A percentile compares a stretch with the other conserved stretches of the same genome.
These are phyloP conservation scores for Oligia fasciuncula DNA, from an alignment of 2,888 invertebrate genomes.

Conservation along the genomic window DNA sequence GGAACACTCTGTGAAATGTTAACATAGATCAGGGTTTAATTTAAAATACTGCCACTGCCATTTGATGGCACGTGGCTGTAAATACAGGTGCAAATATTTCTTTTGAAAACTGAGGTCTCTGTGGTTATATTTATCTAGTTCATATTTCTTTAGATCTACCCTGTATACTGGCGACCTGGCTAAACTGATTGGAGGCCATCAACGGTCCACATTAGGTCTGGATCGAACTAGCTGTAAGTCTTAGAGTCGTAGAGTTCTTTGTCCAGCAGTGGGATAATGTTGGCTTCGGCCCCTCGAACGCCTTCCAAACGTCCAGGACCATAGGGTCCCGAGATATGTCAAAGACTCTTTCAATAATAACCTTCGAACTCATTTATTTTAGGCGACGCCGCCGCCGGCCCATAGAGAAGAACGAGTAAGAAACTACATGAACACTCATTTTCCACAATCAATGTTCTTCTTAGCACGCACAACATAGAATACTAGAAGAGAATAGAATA, in stretches of 20 bases:
- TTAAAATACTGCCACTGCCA: slow-evolving; percentile 5
- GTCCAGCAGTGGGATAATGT: background rate
- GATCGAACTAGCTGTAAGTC: background rate
- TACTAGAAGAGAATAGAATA: no score
- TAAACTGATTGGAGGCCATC: background rate
- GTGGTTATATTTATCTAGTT: background rate
- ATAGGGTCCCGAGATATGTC: no score
- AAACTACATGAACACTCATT: background rate
- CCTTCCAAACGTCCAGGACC: no score
- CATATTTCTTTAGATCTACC: background rate
- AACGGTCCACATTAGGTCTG: background rate
- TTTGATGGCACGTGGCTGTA: background rate
- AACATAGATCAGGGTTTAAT: slow-evolving; percentile 20
- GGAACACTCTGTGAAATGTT: slow-evolving; percentile 29
- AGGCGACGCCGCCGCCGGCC: no score
- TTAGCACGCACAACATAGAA: background rate
- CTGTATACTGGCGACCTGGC: background rate
- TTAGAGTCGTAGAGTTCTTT: background rate
- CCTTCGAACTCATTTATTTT: no score
- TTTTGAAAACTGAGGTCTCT: background rate
- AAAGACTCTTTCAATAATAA: no score
- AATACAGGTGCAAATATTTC: background rate
- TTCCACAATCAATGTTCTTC: background rate
- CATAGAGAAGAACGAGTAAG: background rate
- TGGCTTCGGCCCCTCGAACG: no score